Evolutionary conservation across 2,797 vertebrate species (phyloP), one percentile per base, ranked within the genome.

Genomic region (Sebastes glaucus): DNA sequence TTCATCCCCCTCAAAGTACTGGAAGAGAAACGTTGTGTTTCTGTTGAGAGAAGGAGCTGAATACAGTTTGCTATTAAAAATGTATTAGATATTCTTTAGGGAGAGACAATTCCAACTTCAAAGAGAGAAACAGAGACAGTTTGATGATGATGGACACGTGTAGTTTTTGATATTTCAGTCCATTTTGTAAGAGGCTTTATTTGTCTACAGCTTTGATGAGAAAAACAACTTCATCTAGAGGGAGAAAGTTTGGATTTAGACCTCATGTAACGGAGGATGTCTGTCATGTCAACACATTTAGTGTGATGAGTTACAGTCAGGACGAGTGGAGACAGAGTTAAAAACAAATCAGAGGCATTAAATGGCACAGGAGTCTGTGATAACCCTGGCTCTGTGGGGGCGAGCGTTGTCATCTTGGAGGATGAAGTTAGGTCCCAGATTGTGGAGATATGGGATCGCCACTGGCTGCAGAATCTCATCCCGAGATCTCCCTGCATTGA

Each of bases 1-100:
- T 77, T 53, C 28, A 7, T 68, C 69, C 49, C 73, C 73, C 61
- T 65, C 53, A 35, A 73, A 84, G 80, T 65, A 62, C 30, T 57
- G 28, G 23, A 55, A 65, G 74, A 88, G 75, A 79, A 89, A 89
- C 62, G 38, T 75, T 80, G 71, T 33, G 60, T 78, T 81, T 90
- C 55, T 87, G 82, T 83, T 73, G 86, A 87, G 79, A 77, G 75
- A 75, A 25, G 30, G 63, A 84, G 71, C 27, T 27, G 74, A 77
- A 90, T 28, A 62, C 59, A 80, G 83, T 46, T 35, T 9, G 1
- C 46, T 86, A 91, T 92, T 71, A 71, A 71, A 59, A 88, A 92
- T 92, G 85, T 11, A 91, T 89, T 3, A 46, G 35, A 14, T 33
- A 10, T 71, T 87, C 86, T 85, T 83, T 7, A 11, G 83, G 83